Percentiles rank a stretch among this genome's conserved stretches.
Evolutionary conservation across 2,888 invertebrate species (phyloP).

Genomic region (Eurois occulta): DNA sequence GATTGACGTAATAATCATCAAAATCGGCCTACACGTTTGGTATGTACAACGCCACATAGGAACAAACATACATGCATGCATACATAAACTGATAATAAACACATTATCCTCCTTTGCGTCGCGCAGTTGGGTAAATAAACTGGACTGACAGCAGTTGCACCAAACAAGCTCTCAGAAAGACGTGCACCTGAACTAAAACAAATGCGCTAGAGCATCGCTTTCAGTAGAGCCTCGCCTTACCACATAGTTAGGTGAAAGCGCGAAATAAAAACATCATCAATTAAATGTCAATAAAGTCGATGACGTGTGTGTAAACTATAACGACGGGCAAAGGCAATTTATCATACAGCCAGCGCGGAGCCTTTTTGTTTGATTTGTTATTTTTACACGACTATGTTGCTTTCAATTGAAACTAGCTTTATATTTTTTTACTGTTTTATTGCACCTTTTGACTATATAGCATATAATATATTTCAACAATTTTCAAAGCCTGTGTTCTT

Average conservation of each 20-base stretch:
- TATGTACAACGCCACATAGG: too few species aligned
- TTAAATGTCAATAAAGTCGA: conserved; percentile 62
- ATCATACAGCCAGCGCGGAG: conserved; percentile 14
- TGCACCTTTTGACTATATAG: not conserved
- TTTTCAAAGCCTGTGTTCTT: conserved; percentile 14
- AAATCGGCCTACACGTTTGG: too few species aligned
- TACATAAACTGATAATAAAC: too few species aligned
- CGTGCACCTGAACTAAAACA: not conserved
- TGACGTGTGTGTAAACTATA: conserved; percentile 56
- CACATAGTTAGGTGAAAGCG: conserved; percentile 52
- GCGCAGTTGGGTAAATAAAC: too few species aligned
- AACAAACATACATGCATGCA: too few species aligned
- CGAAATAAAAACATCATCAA: conserved; percentile 61
- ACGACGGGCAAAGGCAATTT: conserved; percentile 21
- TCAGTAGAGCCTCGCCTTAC: conserved; percentile 16
- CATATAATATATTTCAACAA: conserved; percentile 2
- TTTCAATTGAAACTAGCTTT: conserved; percentile 23
- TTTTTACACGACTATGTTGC: not conserved
- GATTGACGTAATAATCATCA: too few species aligned
- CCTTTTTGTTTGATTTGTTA: conserved; percentile 44
- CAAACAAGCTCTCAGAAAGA: not conserved
- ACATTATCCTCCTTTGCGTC: too few species aligned
- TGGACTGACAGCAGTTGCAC: not conserved
- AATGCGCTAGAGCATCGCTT: conserved; percentile 15
- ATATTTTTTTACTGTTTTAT: not conserved